These are phyloP conservation scores for Microcebus jonahi DNA, from an alignment of 2,113 vertebrate genomes.

Conservation along the genomic window DNA sequence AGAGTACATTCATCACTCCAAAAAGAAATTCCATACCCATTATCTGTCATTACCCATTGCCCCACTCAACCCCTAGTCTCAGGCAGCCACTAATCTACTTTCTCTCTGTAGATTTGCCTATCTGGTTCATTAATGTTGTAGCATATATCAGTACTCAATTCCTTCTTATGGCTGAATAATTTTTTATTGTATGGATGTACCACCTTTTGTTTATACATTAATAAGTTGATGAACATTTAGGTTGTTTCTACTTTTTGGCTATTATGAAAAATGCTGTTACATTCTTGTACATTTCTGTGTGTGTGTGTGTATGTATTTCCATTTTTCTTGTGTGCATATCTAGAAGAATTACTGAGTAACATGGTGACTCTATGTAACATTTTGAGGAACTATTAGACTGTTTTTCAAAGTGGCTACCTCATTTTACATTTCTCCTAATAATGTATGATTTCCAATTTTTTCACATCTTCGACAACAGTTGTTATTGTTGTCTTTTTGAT, in stretches of 20 bases:
- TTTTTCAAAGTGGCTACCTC: not conserved
- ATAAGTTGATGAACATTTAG: not conserved
- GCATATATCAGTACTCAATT: not conserved
- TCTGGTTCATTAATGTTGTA: not conserved
- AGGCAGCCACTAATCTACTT: not conserved
- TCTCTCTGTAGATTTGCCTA: not conserved
- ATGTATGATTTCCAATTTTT: not conserved
- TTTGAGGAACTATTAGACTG: not conserved
- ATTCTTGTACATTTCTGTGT: not conserved
- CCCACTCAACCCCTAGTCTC: accelerated
- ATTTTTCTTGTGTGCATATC: not conserved
- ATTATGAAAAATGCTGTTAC: not conserved
- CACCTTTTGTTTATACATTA: not conserved
- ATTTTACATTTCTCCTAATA: not conserved
- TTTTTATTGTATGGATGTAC: not conserved
- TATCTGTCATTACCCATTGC: not conserved
- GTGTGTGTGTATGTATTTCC: not conserved
- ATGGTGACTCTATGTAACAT: not conserved
- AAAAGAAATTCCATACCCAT: not conserved
- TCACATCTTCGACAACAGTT: not conserved
- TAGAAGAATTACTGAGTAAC: not conserved
- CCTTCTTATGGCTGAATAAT: not conserved
- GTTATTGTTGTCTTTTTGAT: not conserved
- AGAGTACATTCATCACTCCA: not conserved
- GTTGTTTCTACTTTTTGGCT: not conserved